Percentiles rank a stretch among this genome's conserved stretches.
phyloP scores from a whole-genome alignment of 2,888 invertebrate species.

The Ametastegia equiseti region DNA sequence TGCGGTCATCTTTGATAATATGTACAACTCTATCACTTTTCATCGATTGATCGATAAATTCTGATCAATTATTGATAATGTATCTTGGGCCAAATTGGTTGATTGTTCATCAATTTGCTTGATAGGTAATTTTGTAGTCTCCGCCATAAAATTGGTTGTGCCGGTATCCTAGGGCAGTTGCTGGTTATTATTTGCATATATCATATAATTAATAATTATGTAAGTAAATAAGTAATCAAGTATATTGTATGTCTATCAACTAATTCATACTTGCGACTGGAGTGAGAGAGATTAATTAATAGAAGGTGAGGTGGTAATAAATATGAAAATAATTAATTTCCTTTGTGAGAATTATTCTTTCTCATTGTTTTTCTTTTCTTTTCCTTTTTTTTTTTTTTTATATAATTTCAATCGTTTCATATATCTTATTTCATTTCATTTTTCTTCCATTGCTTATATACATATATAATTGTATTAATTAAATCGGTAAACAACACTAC shows the following conservation, averaged over 20 bases:
- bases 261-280: neutral
- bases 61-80: no score
- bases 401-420: no score
- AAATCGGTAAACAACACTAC: slow-evolving; percentile 34
- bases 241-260: neutral
- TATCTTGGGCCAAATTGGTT: no score
- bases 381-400: slow-evolving; percentile 52
- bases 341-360: slow-evolving; percentile 48
- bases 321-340: slow-evolving; percentile 59
- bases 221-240: slow-evolving; percentile 46
- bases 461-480: slow-evolving; percentile 56
- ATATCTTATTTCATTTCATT: slow-evolving; percentile 51
- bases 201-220: slow-evolving; percentile 50
- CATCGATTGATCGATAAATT: neutral
- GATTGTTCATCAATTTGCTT: no score
- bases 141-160: slow-evolving; percentile 57
- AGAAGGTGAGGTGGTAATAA: slow-evolving; percentile 65
- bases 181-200: slow-evolving; percentile 63
- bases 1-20: neutral
- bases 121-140: slow-evolving; percentile 37
- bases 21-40: neutral
- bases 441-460: slow-evolving; percentile 63
- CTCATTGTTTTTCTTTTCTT: slow-evolving; percentile 57
- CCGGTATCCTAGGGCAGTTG: slow-evolving; percentile 69
- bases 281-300: neutral